phyloP scores from a whole-genome alignment of 2,888 invertebrate species.

The Belgica antarctica region DNA sequence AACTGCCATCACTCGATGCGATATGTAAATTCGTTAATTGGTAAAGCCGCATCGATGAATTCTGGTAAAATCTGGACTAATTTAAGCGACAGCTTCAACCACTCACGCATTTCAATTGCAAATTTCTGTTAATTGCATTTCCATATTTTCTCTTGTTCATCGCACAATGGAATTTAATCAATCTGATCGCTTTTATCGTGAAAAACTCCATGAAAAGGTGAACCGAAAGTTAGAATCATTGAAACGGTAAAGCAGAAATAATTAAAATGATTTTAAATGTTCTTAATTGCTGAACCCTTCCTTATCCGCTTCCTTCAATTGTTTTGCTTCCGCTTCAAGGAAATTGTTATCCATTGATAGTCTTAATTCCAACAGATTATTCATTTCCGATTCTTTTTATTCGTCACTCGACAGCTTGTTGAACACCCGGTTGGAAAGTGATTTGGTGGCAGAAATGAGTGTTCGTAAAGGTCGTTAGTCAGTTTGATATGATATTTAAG shows the following conservation, averaged over 20 bases:
- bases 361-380: slow-evolving; percentile 15
- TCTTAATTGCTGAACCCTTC: slow-evolving; percentile 21
- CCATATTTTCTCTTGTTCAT: slow-evolving; percentile 29
- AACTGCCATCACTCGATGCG: neutral
- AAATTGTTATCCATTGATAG: neutral
- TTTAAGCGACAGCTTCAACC: neutral
- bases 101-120: slow-evolving; percentile 31
- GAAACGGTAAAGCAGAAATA: neutral
- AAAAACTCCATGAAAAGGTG: too few species aligned
- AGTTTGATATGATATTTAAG: too few species aligned
- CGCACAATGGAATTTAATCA: neutral
- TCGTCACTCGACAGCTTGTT: neutral
- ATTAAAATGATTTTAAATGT: slow-evolving; percentile 34
- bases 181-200: neutral
- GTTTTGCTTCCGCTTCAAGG: neutral
- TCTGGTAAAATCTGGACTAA: neutral
- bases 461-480: too few species aligned
- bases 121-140: slow-evolving; percentile 41
- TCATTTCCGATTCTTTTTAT: slow-evolving; percentile 25
- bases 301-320: neutral
- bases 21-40: slow-evolving; percentile 8
- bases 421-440: neutral
- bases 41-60: slow-evolving; percentile 31
- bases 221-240: too few species aligned
- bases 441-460: neutral